phyloP scores from a whole-genome alignment of 2,888 invertebrate species.

The Homarus gammarus region DNA sequence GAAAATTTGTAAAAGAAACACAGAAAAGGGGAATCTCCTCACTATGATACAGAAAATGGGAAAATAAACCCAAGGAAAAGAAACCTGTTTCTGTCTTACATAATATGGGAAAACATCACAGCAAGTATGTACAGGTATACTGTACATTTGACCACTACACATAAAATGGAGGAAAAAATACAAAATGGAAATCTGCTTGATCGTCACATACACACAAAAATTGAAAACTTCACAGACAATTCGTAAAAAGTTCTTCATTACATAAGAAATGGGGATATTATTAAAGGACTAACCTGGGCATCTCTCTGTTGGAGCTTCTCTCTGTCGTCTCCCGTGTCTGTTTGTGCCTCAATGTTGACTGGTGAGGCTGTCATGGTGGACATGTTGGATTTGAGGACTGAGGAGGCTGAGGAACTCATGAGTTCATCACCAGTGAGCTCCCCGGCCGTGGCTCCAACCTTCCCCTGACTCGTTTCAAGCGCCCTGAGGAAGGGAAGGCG shows the following conservation, averaged over 20 bases:
- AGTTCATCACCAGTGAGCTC: constrained; percentile 54
- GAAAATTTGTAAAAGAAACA: too few relatives aligned
- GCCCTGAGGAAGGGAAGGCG: constrained; percentile 45
- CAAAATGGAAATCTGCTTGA: too few relatives aligned
- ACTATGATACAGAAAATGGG: too few relatives aligned
- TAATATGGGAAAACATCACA: too few relatives aligned
- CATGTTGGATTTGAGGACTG: constrained; percentile 57
- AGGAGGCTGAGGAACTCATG: constrained; percentile 61
- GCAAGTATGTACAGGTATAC: too few relatives aligned
- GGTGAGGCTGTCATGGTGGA: constrained; percentile 69
- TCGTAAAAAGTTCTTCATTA: too few relatives aligned
- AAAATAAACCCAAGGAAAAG: too few relatives aligned
- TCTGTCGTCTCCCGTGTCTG: constrained; percentile 48
- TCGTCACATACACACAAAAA: not conserved
- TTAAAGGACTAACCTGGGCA: constrained; percentile 43
- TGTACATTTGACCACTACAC: too few relatives aligned
- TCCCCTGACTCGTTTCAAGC: constrained; percentile 62
- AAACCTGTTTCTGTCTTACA: too few relatives aligned
- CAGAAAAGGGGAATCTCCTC: too few relatives aligned
- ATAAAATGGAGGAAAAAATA: too few relatives aligned
- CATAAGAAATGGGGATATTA: too few relatives aligned
- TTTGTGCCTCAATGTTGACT: constrained; percentile 65
- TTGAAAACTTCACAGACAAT: not conserved
- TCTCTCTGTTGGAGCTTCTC: constrained; percentile 27
- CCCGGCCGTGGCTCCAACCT: constrained; percentile 44